These are phyloP conservation scores for Uloborus diversus DNA, from an alignment of 1,140 invertebrate species.

Conservation along the genomic window DNA sequence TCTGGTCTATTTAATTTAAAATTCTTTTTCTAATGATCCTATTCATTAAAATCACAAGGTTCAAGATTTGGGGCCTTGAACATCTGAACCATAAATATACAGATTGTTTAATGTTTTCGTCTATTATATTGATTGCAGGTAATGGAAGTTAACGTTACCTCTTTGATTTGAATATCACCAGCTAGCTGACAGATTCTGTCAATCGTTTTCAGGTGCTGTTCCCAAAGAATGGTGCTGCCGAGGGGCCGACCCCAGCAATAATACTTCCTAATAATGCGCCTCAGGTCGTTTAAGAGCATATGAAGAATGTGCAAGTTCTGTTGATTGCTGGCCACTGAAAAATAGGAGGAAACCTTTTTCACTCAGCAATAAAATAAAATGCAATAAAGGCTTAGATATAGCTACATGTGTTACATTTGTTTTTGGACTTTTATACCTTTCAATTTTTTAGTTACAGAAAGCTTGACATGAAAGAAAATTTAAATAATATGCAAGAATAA, in stretches of 20 bases:
- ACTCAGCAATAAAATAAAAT: too few species aligned
- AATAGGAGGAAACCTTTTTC: conserved; percentile 44
- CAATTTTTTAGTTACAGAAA: too few species aligned
- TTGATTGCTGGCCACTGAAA: conserved; percentile 81
- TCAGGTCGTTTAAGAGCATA: conserved; percentile 78
- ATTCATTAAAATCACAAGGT: neutral
- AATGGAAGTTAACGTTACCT: too few species aligned
- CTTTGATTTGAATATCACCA: conserved; percentile 72
- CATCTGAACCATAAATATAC: too few species aligned
- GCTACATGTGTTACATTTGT: neutral
- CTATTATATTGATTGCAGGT: too few species aligned
- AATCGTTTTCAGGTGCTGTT: conserved; percentile 84
- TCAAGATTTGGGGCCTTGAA: too few species aligned
- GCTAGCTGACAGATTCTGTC: conserved; percentile 84
- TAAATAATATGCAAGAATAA: too few species aligned
- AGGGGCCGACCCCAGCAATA: conserved; percentile 86
- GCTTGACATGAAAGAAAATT: too few species aligned
- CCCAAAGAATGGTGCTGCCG: conserved; percentile 88
- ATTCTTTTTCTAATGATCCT: neutral
- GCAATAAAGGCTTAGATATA: neutral
- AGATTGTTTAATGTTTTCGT: too few species aligned
- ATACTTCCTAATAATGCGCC: conserved; percentile 73
- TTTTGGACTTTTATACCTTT: too few species aligned
- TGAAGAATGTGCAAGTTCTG: conserved; percentile 86
- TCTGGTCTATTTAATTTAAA: neutral